Percentiles rank a stretch among this genome's conserved stretches.
phyloP scores from a whole-genome alignment of 2,797 vertebrate genomes.

The Capromys pilorides region DNA sequence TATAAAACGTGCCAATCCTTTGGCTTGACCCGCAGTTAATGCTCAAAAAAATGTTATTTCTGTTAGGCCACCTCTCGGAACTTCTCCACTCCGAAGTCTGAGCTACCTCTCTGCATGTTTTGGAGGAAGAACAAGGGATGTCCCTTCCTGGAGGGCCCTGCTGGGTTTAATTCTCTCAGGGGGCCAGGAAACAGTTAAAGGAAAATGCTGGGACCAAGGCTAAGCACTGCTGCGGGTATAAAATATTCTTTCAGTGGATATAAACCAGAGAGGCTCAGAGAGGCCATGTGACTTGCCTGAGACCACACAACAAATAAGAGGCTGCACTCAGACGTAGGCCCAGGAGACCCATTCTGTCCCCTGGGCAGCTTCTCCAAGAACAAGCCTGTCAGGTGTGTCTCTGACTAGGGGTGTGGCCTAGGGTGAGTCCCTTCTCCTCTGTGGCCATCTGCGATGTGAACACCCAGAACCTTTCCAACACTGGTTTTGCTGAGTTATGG shows the following conservation, averaged over 20 bases:
- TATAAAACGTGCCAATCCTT: slow-evolving; percentile 43
- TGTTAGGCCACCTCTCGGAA: slow-evolving; percentile 5
- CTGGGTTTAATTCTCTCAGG: neutral
- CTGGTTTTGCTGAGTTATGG: neutral
- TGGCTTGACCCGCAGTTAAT: neutral
- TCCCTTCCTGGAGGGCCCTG: slow-evolving; percentile 10
- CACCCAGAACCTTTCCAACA: neutral
- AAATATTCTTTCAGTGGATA: neutral
- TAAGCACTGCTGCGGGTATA: neutral
- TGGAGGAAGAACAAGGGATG: neutral
- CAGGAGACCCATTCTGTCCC: neutral
- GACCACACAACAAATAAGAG: neutral
- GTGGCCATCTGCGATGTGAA: neutral
- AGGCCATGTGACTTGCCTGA: neutral
- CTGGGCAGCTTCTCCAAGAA: neutral
- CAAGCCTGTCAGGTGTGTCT: neutral
- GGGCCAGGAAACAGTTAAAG: slow-evolving; percentile 44
- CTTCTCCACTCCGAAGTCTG: neutral
- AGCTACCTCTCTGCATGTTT: slow-evolving; percentile 38
- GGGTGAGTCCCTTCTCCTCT: neutral
- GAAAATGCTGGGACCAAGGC: neutral
- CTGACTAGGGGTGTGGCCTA: neutral
- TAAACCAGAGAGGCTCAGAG: neutral
- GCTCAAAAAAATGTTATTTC: slow-evolving; percentile 40
- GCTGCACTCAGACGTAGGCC: neutral